A percentile compares a stretch with the other conserved stretches of the same genome.
phyloP scores from a whole-genome alignment of 92 coral and sea anemone species.

The Phenganax marumi region DNA sequence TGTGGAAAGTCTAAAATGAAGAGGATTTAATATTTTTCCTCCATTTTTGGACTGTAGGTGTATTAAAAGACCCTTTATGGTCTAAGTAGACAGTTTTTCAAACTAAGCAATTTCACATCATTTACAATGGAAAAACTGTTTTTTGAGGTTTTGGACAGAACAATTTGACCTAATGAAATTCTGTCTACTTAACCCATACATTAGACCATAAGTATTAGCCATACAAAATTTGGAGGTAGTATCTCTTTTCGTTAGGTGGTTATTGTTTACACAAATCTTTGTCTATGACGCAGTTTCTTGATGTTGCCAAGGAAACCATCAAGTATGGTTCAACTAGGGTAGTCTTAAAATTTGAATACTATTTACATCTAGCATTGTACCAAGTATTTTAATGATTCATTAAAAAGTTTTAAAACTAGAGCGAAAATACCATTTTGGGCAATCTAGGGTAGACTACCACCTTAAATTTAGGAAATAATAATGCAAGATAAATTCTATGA shows the following conservation, averaged over 20 bases:
- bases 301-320: constrained; percentile 3
- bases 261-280: not conserved
- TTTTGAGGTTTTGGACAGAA: not conserved
- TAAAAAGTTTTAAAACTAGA: constrained; percentile 20
- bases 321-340: not conserved
- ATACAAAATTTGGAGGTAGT: not conserved
- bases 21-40: not conserved
- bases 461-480: too few relatives aligned
- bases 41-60: constrained; percentile 12
- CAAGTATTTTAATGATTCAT: constrained; percentile 5
- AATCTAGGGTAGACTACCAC: too few relatives aligned
- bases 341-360: not conserved
- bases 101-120: not conserved
- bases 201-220: not conserved
- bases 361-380: not conserved
- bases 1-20: constrained; percentile 15
- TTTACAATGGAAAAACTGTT: constrained; percentile 7
- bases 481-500: too few relatives aligned
- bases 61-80: not conserved
- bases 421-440: constrained; percentile 5
- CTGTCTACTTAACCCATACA: constrained; percentile 19
- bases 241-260: not conserved
- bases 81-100: constrained; percentile 17
- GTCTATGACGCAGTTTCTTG: not conserved
- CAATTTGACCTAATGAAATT: not conserved